Evolutionary conservation across 2,113 vertebrate species (phyloP).

Genomic region (Rhinoderma darwinii): DNA sequence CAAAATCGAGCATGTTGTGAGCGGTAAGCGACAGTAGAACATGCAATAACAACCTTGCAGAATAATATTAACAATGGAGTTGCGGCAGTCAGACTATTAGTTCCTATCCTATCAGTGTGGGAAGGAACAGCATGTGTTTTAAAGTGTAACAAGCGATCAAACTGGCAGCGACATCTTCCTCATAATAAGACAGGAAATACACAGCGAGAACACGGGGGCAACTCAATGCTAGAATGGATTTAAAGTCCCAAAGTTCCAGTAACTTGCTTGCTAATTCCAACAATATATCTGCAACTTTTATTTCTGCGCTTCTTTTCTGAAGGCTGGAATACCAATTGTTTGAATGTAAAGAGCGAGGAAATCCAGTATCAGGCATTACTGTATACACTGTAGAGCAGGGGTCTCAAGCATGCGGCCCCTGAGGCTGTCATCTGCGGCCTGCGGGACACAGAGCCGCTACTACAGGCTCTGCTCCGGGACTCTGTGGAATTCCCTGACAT

Average conservation of each 20-base stretch:
- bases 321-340: not conserved
- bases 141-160: slow-evolving; percentile 20
- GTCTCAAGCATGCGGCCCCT: no score
- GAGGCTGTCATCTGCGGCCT: no score
- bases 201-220: not conserved
- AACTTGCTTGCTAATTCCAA: not conserved
- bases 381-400: no score
- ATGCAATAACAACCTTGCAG: not conserved
- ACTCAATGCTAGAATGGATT: not conserved
- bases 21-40: not conserved
- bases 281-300: not conserved
- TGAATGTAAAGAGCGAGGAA: not conserved
- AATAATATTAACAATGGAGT: not conserved
- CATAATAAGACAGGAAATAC: slow-evolving; percentile 13
- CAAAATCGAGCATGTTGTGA: not conserved
- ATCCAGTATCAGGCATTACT: not conserved
- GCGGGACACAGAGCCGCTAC: no score
- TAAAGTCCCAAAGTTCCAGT: not conserved
- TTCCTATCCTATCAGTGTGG: not conserved
- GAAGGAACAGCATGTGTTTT: not conserved
- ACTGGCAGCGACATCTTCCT: not conserved
- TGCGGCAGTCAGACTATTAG: not conserved
- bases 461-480: no score
- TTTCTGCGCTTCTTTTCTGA: not conserved
- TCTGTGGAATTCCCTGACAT: no score